A percentile compares a stretch with the other conserved stretches of the same genome.
These are phyloP conservation scores for Rhagologus leucostigma DNA, from an alignment of 2,113 vertebrate species.

Conservation along the genomic window DNA sequence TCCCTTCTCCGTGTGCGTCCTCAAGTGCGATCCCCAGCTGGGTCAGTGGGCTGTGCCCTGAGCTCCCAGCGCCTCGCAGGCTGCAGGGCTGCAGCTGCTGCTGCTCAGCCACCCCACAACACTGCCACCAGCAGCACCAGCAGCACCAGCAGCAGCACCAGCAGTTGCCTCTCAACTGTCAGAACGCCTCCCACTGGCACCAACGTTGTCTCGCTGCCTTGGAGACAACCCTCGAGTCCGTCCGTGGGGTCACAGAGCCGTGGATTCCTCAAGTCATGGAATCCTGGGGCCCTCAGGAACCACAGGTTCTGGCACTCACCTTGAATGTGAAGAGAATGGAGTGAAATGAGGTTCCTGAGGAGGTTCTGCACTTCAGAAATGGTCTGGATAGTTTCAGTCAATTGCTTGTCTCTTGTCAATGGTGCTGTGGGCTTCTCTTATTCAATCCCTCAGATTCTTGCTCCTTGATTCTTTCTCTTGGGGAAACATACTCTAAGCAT, in stretches of 20 bases:
- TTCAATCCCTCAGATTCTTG: neutral
- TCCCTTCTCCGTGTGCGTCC: neutral
- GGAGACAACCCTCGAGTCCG: neutral
- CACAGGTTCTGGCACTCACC: accelerated
- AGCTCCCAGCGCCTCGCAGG: neutral
- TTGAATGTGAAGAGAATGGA: neutral
- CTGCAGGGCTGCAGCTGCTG: neutral
- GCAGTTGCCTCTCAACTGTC: neutral
- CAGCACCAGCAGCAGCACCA: neutral
- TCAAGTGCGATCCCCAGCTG: neutral
- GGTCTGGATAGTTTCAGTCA: too few relatives aligned
- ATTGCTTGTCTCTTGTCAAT: too few relatives aligned
- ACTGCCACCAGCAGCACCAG: neutral
- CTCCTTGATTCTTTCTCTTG: neutral
- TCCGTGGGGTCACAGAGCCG: accelerated
- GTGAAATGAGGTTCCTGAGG: neutral
- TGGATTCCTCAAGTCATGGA: neutral
- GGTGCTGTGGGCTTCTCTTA: neutral
- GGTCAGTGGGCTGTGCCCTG: neutral
- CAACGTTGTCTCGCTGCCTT: too few relatives aligned
- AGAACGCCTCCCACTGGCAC: neutral
- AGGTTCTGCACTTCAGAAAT: too few relatives aligned
- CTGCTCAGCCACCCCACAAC: neutral
- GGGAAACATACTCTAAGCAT: neutral
- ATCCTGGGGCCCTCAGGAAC: neutral